Evolutionary conservation across 2,113 vertebrate genomes (phyloP), one percentile per base, ranked within the genome.

Genomic region (Anoplopoma fimbria): DNA sequence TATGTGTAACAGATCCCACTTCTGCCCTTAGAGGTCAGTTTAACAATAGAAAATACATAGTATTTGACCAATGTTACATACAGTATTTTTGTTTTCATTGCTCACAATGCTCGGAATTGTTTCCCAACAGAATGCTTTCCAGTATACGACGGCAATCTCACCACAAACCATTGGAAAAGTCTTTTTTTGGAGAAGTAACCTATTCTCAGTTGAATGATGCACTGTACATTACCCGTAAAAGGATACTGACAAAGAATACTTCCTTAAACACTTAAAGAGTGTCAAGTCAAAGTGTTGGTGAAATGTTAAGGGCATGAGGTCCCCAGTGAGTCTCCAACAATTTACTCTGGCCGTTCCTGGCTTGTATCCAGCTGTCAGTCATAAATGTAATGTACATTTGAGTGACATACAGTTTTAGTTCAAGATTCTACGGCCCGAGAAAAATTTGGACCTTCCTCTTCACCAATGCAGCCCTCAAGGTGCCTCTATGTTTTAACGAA

Each of bases 181-280:
- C 7, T 70, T 34, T 49, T 42, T 33, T 69, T 58, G 42, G 53
- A 38, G 45, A 82, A 77, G 49, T 63, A 6, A 45, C 8, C 2
- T 38, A n/a, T 27, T 81, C 13, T 63, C 29, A 38, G 8, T 61
- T 27, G 13, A 38, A 8, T 78, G 83, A 84, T 53, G 23, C 64
- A 75, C 9, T 69, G 58, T 60, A 10, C 27, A 58, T 84, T 34
- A 34, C 27, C 61, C 40, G 55, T 49, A 10, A 47, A 51, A 10
- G 8, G 13, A 55, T 13, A 38, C 38, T 15, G 0, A 17, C 38
- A 12, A 25, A 6, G 17, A 72, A 38, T n/a, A 84, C 84, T 88
- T 88, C 75, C 88, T 78, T 33, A 76, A 77, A 73, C 45, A 13
- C 36, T 45, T 15, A 34, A 33, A 75, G 7, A 13, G 75, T 80